Base-by-base conservation (phyloP, 1,140 invertebrate genomes). In the Temnothorax nylanderi region DNA sequence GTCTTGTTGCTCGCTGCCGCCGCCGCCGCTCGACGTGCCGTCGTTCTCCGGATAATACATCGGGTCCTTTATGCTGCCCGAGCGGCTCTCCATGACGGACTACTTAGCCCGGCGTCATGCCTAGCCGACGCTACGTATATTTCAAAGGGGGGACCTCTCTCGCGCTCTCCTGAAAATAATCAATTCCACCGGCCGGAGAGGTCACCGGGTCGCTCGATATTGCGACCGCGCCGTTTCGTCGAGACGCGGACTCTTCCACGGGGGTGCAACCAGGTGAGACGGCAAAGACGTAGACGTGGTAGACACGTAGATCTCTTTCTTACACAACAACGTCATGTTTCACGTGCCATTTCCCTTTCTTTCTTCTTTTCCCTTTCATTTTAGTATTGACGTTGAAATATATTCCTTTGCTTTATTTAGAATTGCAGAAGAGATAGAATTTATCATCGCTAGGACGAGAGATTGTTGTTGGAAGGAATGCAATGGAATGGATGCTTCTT, bases 141-240 rank as follows among this genome's bases (percentile, higher is more conserved):
- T 85, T 87, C 26, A 62, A 26, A 77, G 69, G 88, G 81, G 88
- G 85, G 41, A 47, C 64, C 75, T 81, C 60, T 41, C 34, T 65
- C 26, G 26, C 26, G 26, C 62, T 89, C 80, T 74, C 65, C 81
- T 84, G 60, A 90, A 84, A 92, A 91, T 92, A 92, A 92, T 92
- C 91, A 88, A 92, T 92, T 92, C 77, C 65, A 54, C 54, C 13
- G 37, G 51, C 37, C 62, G 75, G 18, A 89, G 87, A 90, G 90
- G 90, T 90, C 87, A 91, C 85, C 90, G 51, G 91, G 91, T 92
- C 91, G 91, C 91, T 92, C 91, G 89, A 92, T 92, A 92, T 86
- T 56, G 77, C 26, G 67, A 81, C 85, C 80, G 44, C 69, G 54
- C 51, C 51, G 60, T 87, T 67, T 82, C 54, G 62, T 71, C 51